Conservation (phyloP, 2,888 invertebrate genomes). For the Drosophila crucigera region DNA sequence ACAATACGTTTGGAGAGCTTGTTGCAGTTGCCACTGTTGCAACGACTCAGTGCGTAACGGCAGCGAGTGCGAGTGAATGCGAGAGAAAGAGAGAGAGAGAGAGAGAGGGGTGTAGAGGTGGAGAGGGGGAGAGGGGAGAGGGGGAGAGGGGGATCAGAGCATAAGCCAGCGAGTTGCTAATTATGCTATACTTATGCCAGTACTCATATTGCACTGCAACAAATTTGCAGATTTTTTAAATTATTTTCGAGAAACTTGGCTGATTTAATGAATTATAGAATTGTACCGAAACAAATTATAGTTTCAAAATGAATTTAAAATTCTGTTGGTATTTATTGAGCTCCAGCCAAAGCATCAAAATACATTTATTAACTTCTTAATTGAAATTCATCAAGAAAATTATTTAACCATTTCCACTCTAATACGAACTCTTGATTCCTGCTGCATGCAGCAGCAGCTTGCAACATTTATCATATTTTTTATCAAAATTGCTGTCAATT, state of each 20-base stretch:
- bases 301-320: background rate
- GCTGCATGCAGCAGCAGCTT: background rate
- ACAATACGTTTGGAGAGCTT: conserved; percentile 52
- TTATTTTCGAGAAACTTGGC: background rate
- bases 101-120: background rate
- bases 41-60: background rate
- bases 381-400: background rate
- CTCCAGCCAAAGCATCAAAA: background rate
- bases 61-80: background rate
- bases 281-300: background rate
- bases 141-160: conserved; percentile 9
- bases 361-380: background rate
- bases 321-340: background rate
- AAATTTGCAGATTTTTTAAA: background rate
- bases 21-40: background rate
- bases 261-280: background rate
- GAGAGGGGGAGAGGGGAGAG: conserved; percentile 1
- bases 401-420: background rate
- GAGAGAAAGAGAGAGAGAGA: conserved; percentile 3
- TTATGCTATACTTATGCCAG: conserved; percentile 71
- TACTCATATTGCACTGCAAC: background rate
- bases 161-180: conserved; percentile 66
- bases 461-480: background rate
- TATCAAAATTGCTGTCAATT: background rate
- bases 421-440: background rate